These are phyloP conservation scores for Pangasius sanitwongsei DNA, from an alignment of 2,797 vertebrate species.

Conservation along the genomic window DNA sequence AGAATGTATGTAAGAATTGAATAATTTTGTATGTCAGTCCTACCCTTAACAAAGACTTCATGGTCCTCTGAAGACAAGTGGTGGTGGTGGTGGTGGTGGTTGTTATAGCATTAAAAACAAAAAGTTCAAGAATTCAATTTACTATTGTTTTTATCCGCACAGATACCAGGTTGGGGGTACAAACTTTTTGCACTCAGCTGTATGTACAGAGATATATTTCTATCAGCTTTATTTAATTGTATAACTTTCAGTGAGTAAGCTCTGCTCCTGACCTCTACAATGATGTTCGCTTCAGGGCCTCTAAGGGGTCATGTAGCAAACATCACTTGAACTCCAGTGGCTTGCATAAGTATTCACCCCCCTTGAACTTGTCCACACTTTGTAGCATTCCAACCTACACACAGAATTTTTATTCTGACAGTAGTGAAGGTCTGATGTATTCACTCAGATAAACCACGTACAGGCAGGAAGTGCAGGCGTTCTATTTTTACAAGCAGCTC, in stretches of 20 bases:
- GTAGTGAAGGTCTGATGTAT: background rate
- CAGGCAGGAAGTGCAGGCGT: background rate
- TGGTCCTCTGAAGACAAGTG: background rate
- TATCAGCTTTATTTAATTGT: background rate
- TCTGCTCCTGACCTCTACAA: background rate
- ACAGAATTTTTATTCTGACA: background rate
- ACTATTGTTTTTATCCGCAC: background rate
- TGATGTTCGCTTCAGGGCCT: background rate
- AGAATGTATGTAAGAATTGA: background rate
- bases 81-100: background rate
- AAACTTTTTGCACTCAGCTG: background rate
- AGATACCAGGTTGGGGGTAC: background rate
- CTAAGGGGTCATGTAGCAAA: background rate
- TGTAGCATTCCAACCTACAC: background rate
- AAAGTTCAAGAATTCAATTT: background rate
- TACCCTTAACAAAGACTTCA: background rate
- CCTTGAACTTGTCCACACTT: background rate
- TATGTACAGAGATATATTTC: background rate
- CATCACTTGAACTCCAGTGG: background rate
- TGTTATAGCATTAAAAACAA: background rate
- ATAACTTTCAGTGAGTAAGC: background rate
- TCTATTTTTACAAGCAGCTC: slow-evolving; percentile 1
- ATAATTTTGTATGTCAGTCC: background rate
- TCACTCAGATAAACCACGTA: background rate
- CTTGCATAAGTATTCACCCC: background rate